A percentile compares a stretch with the other conserved stretches of the same genome.
phyloP scores from a whole-genome alignment of 2,888 invertebrate genomes.

The Operophtera brumata region DNA sequence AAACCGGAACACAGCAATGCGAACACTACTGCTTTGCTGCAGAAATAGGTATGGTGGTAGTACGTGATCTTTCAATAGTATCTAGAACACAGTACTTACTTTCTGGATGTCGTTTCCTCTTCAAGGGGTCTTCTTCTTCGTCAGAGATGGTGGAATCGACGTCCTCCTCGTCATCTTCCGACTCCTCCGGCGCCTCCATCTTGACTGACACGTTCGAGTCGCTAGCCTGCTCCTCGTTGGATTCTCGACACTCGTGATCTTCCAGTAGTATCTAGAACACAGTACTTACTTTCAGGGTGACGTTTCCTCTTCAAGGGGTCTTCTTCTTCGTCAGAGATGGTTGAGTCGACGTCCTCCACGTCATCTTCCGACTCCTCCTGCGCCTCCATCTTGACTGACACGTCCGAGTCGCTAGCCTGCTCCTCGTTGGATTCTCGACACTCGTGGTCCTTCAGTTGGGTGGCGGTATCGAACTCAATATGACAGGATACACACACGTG shows the following conservation, averaged over 20 bases:
- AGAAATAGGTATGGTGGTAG: too few relatives aligned
- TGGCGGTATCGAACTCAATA: conserved; percentile 25
- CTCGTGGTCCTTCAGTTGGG: conserved; percentile 30
- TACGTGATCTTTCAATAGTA: too few relatives aligned
- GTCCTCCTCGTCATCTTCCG: conserved; percentile 40
- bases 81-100: conserved; percentile 30
- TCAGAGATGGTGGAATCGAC: conserved; percentile 52
- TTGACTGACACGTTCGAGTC: conserved; percentile 51
- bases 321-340: conserved; percentile 50
- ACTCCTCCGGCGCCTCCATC: conserved; percentile 29
- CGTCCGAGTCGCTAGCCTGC: conserved; percentile 46
- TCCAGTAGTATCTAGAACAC: too few relatives aligned
- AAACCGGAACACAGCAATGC: too few relatives aligned
- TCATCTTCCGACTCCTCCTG: conserved; percentile 34
- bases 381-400: conserved; percentile 40
- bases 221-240: conserved; percentile 24
- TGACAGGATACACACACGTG: conserved; percentile 21
- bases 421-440: conserved; percentile 25
- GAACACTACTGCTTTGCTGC: too few relatives aligned
- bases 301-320: conserved; percentile 24
- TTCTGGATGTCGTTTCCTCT: conserved; percentile 26
- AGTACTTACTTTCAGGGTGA: conserved; percentile 36
- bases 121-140: conserved; percentile 40
- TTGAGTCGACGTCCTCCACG: conserved; percentile 48
- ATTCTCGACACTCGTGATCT: conserved; percentile 22